Percentiles rank a stretch among this genome's conserved stretches.
These are phyloP conservation scores for Carposina sasakii DNA, from an alignment of 1,140 invertebrate species.

Conservation along the genomic window DNA sequence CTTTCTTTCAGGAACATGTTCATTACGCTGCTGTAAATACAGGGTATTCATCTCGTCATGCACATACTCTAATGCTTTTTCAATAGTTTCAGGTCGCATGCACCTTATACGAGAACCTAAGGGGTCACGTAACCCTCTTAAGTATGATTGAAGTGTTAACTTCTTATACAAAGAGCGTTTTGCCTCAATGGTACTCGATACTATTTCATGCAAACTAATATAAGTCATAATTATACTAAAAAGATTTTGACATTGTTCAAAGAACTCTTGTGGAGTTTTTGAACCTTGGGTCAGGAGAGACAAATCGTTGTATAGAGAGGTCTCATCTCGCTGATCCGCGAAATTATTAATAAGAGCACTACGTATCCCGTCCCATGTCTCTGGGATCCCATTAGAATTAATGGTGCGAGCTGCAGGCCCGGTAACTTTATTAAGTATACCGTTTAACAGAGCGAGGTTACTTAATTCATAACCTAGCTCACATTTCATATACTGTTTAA, in stretches of 20 bases:
- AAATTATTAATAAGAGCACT: conserved; percentile 5
- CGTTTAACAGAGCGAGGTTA: neutral
- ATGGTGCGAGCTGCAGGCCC: neutral
- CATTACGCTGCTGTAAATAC: neutral
- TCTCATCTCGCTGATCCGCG: conserved; percentile 4
- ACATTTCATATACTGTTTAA: neutral
- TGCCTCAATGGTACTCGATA: neutral
- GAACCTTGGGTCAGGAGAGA: conserved; percentile 6
- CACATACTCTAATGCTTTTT: neutral
- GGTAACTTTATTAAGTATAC: conserved; percentile 4
- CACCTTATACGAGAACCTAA: conserved; percentile 7
- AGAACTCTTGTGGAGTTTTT: conserved; percentile 1
- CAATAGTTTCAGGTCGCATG: conserved; percentile 1
- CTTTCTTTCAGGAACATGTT: too few relatives aligned
- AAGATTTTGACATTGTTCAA: neutral
- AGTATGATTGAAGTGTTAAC: conserved; percentile 1
- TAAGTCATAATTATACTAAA: conserved; percentile 7
- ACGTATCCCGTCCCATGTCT: conserved; percentile 2
- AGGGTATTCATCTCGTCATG: conserved; percentile 2
- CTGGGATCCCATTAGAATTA: neutral
- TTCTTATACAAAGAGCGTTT: conserved; percentile 5
- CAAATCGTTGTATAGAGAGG: conserved; percentile 3
- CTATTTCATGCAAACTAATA: neutral
- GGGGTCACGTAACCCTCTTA: conserved; percentile 6
- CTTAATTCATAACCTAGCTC: neutral